phyloP scores from a whole-genome alignment of 2,888 invertebrate genomes.

The Aethes cnicana region DNA sequence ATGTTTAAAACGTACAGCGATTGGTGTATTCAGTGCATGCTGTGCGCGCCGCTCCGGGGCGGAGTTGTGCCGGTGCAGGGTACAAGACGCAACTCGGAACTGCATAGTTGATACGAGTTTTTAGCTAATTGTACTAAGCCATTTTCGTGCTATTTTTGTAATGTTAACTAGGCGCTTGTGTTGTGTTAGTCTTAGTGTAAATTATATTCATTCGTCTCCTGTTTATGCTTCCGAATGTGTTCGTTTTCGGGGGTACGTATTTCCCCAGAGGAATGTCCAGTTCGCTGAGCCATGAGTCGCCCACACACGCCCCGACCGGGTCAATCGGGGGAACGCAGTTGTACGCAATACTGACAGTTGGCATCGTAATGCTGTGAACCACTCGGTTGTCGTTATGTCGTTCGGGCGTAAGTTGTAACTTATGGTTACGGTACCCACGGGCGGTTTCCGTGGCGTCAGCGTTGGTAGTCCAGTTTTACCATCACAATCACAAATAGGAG shows the following conservation, averaged over 20 bases:
- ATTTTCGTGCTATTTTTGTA: conserved; percentile 76
- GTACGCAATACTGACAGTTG: neutral
- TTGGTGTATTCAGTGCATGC: conserved; percentile 47
- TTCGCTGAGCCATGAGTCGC: neutral
- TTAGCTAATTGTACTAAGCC: conserved; percentile 71
- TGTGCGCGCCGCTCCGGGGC: neutral
- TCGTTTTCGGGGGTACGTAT: conserved; percentile 27
- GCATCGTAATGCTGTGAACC: neutral
- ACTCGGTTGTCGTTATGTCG: neutral
- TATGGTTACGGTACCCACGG: too few species aligned
- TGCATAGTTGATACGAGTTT: conserved; percentile 69
- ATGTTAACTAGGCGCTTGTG: conserved; percentile 75
- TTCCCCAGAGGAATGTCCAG: neutral
- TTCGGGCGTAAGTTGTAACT: neutral
- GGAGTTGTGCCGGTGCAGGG: conserved; percentile 30
- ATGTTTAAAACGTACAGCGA: conserved; percentile 45
- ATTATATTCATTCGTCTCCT: conserved; percentile 52
- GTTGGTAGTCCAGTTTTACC: too few species aligned
- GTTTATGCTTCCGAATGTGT: conserved; percentile 42
- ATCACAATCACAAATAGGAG: conserved; percentile 44
- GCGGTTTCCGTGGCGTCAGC: too few species aligned
- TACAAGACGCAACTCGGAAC: conserved; percentile 62
- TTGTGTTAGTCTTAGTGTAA: conserved; percentile 72
- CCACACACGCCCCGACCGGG: neutral
- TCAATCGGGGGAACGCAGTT: neutral